Evolutionary conservation across 1,140 invertebrate genomes (phyloP), one percentile per base, ranked within the genome.

Genomic region (Aphaenogaster ashmeadi): DNA sequence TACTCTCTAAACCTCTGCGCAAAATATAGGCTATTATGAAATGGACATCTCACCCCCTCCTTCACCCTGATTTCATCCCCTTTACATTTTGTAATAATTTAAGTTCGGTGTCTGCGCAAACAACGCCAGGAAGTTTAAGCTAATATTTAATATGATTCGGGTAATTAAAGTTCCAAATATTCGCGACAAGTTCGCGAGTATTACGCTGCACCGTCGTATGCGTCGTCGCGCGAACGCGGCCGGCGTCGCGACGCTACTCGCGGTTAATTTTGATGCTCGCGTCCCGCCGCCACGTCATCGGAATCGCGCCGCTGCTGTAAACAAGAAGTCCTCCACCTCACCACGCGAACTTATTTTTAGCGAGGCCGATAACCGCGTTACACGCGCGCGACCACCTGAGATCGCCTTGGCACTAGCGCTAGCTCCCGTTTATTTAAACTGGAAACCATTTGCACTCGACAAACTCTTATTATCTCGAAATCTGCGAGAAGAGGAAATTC

Each of bases 331-430:
- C 33, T 69, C 60, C n/a, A n/a, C n/a, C n/a, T 41, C 58, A 47
- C 44, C 18, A 18, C 64, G 33, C 44, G 13, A 69, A 71, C 36
- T 81, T 81, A 81, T 81, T 81, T 81, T 81, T 8, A 21, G 62
- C 78, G 78, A 41, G 62, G 64, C 78, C 62, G 78, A 81, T 71
- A 81, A 81, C 78, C 78, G 62, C 78, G 62, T 79, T 79, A 11
- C 21, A 47, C 38, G 18, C 60, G 41, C 8, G 18, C 64, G 41
- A 81, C 47, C 64, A 81, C 64, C 78, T 81, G 78, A 81, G 36
- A 56, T 44, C 15, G 62, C 1, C 33, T 78, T 27, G 41, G 54
- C 69, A 72, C 2, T 33, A 21, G 52, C 71, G 47, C 52, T 18
- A 21, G 27, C 15, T 41, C 8, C n/a, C 21, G 5, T 80, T 36